Evolutionary conservation across 2,888 invertebrate genomes (phyloP).

Genomic region (Latheticus oryzae): DNA sequence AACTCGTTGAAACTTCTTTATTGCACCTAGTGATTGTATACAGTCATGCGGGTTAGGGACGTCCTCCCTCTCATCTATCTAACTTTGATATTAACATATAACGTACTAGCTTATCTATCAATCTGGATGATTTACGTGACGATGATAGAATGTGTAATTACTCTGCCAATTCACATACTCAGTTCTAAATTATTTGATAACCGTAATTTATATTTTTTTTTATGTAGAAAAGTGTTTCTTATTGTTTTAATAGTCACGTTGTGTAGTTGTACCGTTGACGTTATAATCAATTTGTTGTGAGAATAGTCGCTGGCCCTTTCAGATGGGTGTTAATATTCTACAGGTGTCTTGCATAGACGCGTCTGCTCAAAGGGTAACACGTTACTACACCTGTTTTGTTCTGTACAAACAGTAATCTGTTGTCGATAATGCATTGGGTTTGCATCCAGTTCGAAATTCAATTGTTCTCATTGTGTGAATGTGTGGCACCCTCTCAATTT

Average conservation of each 20-base stretch:
- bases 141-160: slow-evolving; percentile 24
- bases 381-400: slow-evolving; percentile 63
- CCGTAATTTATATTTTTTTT: too few species aligned
- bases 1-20: slow-evolving; percentile 57
- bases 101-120: slow-evolving; percentile 38
- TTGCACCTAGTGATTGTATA: slow-evolving; percentile 52
- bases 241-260: too few species aligned
- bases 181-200: too few species aligned
- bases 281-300: slow-evolving; percentile 39
- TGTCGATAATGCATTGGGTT: slow-evolving; percentile 61
- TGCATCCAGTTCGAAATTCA: slow-evolving; percentile 61
- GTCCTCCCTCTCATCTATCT: slow-evolving; percentile 7
- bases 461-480: slow-evolving; percentile 61
- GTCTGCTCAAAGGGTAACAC: slow-evolving; percentile 59
- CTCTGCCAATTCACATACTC: slow-evolving; percentile 18
- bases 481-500: slow-evolving; percentile 58
- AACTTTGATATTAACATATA: slow-evolving; percentile 37
- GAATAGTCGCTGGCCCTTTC: slow-evolving; percentile 49
- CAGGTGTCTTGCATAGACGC: slow-evolving; percentile 60
- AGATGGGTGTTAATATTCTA: slow-evolving; percentile 62
- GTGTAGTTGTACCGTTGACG: too few species aligned
- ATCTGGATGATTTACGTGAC: slow-evolving; percentile 34
- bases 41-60: slow-evolving; percentile 38
- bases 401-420: slow-evolving; percentile 62
- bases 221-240: too few species aligned